Base-by-base conservation (phyloP, 2,888 invertebrate genomes). In the Drepanosiphum platanoidis region DNA sequence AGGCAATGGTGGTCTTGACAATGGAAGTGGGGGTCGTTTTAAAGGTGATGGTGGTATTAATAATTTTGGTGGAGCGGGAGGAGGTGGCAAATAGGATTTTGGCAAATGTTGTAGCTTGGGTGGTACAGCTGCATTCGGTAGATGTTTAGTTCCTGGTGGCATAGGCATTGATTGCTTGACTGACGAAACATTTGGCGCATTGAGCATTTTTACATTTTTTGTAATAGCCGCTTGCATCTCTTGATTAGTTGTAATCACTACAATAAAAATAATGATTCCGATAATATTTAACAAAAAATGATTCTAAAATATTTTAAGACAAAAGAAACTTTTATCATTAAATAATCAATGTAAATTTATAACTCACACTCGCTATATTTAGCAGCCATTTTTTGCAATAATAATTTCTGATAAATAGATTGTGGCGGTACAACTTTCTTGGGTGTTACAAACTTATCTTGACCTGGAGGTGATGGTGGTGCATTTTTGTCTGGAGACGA, bases 401-500 rank as follows among this genome's bases (percentile, higher is more conserved):
- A 84, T 70, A 84, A 32, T 77, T 84, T 84, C 58, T 84, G 84
- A 84, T 84, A 84, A 68, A 84, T 68, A 3, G 84, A 84, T 34
- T 77, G 82, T 11, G 86, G 82, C 30, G 86, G 82, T 68, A 86
- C 2, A 34, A 86, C 22, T 80, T 81, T 82, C 30, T 86, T 86
- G 18, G 86, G 86, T 15, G 64, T 64, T 22, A 75, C 58, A 81
- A 86, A 81, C 46, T 86, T 87, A 72, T 82, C 72, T 75, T 78
- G 72, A 30, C 81, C 64, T 22, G 86, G 72, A 64, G 84, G 64
- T n/a, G 83, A 74, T 30, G 78, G 84, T 39, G 87, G 86, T 32
- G 87, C 86, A 61, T 86, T 68, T 30, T 87, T 88, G 11, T 88
- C 88, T 18, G 88, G 88, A 58, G 66, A 32, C 18, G 87, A 81